Evolutionary conservation across 2,113 vertebrate species (phyloP).

Genomic region (Ceratotherium simum): DNA sequence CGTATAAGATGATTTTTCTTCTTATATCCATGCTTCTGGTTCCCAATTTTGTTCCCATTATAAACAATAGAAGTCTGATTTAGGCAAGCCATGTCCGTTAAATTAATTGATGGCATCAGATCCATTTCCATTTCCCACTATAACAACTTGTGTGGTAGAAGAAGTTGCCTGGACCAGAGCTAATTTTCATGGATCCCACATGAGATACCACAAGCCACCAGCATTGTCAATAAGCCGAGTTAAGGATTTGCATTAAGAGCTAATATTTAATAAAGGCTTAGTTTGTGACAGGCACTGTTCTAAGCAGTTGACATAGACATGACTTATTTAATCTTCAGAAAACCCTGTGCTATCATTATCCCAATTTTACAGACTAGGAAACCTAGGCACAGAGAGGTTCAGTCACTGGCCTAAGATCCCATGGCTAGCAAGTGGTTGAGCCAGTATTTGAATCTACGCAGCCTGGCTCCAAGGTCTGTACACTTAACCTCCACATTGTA

Average conservation of each 20-base stretch:
- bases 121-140: background rate
- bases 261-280: conserved; percentile 14
- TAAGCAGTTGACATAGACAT: background rate
- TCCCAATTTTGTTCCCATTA: background rate
- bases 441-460: background rate
- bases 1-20: background rate
- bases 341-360: background rate
- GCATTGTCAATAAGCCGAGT: background rate
- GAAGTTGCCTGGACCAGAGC: background rate
- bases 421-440: background rate
- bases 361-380: background rate
- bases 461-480: background rate
- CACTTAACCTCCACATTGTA: background rate
- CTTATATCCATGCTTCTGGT: background rate
- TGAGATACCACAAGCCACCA: background rate
- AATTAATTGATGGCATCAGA: background rate
- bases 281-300: background rate
- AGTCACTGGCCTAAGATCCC: background rate
- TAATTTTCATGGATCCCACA: background rate
- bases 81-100: background rate
- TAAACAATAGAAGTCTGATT: background rate
- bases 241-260: background rate
- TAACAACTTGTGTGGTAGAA: background rate
- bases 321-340: conserved; percentile 19
- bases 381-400: background rate